Base-by-base conservation (phyloP, 2,113 vertebrate genomes). In the Zosterops borbonicus region DNA sequence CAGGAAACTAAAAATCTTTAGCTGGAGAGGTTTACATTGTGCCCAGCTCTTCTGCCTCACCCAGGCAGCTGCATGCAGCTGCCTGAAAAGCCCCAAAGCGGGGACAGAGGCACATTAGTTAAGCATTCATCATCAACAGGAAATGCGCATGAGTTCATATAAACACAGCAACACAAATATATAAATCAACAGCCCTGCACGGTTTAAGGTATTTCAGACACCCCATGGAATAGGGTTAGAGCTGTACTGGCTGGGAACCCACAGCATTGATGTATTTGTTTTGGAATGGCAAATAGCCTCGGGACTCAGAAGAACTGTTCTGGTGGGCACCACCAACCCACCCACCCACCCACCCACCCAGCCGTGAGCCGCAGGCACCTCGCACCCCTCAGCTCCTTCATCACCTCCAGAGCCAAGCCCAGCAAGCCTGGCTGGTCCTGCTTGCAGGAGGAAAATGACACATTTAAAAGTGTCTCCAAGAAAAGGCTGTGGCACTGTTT, bases 101-200 rank as follows among this genome's bases (percentile, higher is more conserved):
- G 42, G 62, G 73, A 62, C 12, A 10, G 20, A 90, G 92, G 68
- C 76, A 46, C 80, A 58, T 75, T 83, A 83, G 92, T 90, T 39
- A 49, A 79, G 86, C 80, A 65, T 94, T 93, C 88, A 90, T 56
- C 94, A 91, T 6, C 92, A 92, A 87, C 88, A 93, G 93, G 95
- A 97, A 97, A 96, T 82, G 90, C 87, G 28, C 85, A n/a, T 12
- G 49, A 96, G 86, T 87, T 93, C 90, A 75, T 69, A 70, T 68
- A 92, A 95, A 96, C 86, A 92, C 85, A 89, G 92, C 74, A 96
- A 92, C 76, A 89, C 73, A 92, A 95, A 93, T 49, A 88, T 1
- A 89, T 46, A 83, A 93, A 91, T 9, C 5, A 87, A 81, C 1
- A 39, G 81, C 58, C 29, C 70, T 25, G 74, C 50, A 53, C 13